Percentiles rank a stretch among this genome's conserved stretches.
Conservation (phyloP, 2,113 vertebrate species). For the Ifrita kowaldi region DNA sequence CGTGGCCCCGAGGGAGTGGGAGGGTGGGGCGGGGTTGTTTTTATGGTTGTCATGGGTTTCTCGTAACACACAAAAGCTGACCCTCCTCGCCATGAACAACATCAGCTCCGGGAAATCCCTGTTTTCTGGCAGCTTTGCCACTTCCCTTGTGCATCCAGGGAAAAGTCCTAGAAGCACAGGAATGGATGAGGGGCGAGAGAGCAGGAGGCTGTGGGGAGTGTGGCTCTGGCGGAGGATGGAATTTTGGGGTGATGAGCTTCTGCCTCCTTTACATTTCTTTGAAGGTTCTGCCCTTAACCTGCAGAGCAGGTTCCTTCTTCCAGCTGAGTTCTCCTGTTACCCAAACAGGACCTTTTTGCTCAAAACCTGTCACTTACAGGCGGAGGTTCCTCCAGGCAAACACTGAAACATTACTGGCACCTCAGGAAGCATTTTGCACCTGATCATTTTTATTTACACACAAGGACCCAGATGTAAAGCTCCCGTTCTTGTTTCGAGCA, state of each 20-base stretch:
- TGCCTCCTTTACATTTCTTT: background rate
- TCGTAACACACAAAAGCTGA: background rate
- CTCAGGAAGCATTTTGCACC: background rate
- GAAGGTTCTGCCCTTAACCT: background rate
- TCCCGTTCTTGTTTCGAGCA: background rate
- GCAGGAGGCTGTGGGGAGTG: background rate
- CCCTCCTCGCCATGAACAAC: background rate
- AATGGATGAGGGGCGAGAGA: background rate
- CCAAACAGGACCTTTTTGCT: background rate
- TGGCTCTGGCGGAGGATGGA: background rate
- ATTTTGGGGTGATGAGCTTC: background rate
- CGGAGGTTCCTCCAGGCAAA: background rate
- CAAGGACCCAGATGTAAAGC: background rate
- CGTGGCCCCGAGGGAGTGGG: background rate
- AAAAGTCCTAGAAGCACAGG: background rate
- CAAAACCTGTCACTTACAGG: background rate
- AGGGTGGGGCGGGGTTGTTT: background rate
- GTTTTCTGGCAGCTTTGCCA: background rate
- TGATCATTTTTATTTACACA: background rate
- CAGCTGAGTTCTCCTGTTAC: background rate
- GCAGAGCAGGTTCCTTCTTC: constrained; percentile 12
- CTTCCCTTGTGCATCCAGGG: background rate
- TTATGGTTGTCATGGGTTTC: background rate
- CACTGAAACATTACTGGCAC: background rate
- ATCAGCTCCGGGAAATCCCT: background rate